Base-by-base conservation (phyloP, 2,888 invertebrate genomes). In the Scaptomyza flava region DNA sequence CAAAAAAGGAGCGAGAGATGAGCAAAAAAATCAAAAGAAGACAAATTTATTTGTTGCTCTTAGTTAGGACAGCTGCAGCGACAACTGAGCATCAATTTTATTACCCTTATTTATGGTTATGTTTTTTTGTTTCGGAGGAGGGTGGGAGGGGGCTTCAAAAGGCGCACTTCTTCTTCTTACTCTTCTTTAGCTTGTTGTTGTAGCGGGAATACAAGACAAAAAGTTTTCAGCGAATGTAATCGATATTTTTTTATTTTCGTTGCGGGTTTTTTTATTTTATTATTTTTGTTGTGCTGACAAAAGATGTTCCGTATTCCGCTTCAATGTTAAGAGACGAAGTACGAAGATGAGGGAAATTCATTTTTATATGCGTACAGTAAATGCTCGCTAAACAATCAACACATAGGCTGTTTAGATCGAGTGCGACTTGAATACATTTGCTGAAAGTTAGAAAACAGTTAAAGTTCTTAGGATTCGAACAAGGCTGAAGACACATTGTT, bases 41-140 rank as follows among this genome's bases (percentile, higher is more conserved):
- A 65, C 36, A 47, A 78, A 81, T 81, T 82, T 81, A 81, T 81
- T 74, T 67, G 68, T 65, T 61, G 71, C 73, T 82, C 71, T 79
- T 66, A 63, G 70, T 43, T 52, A 57, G 59, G 51, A 62, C 57
- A 67, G 67, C 69, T 51, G 69, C 67, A 61, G 74, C 79, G 81
- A 84, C 84, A 80, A 79, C 83, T 80, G 83, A 81, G 79, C 86
- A 85, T 86, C 84, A 86, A 72, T 86, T 86, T 85, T 86, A 85
- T 86, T 82, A 74, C 79, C 77, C 84, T 85, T 86, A 85, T 85
- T 85, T 85, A 85, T 85, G 84, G 84, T 81, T 85, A 86, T 85
- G 69, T 77, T 68, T 58, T 56, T 69, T 45, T n/a, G 3, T 12
- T 36, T 5, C 5, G 36, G 5, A 2, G n/a, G 36, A 6, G 3